phyloP scores from a whole-genome alignment of 2,113 vertebrate genomes.

The Nyctereutes procyonoides region DNA sequence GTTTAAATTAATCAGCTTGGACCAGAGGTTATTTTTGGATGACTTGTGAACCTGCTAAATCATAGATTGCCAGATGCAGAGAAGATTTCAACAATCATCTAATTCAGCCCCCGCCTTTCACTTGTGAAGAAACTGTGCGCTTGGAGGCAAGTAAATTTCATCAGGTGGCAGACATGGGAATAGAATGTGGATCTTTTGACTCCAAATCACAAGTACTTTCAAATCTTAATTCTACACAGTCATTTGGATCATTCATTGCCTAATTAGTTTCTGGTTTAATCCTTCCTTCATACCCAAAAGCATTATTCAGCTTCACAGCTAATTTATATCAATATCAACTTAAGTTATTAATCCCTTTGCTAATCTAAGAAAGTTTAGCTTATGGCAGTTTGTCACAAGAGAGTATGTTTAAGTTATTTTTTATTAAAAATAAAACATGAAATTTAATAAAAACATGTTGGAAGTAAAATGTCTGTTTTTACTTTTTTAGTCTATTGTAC shows the following conservation, averaged over 20 bases:
- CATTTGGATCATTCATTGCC: not conserved
- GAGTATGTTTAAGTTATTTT: not conserved
- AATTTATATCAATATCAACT: constrained; percentile 4
- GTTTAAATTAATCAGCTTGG: not conserved
- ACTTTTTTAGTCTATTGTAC: not conserved
- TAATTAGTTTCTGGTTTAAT: constrained; percentile 47
- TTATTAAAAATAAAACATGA: not conserved
- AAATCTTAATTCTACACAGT: not conserved
- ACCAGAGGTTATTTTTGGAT: not conserved
- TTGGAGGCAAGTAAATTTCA: not conserved
- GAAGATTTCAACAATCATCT: not conserved
- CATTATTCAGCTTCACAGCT: constrained; percentile 8
- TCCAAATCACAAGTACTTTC: not conserved
- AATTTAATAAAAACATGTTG: not conserved
- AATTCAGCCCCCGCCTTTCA: not conserved
- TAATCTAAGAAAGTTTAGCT: not conserved
- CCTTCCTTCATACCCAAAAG: not conserved
- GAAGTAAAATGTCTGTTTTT: not conserved
- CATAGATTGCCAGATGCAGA: not conserved
- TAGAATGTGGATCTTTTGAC: not conserved
- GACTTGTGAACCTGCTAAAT: not conserved
- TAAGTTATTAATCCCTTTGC: constrained; percentile 58
- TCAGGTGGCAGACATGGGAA: not conserved
- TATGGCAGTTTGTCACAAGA: not conserved
- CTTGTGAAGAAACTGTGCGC: not conserved